phyloP scores from a whole-genome alignment of 2,797 vertebrate genomes.

The Kryptopterus vitreolus region DNA sequence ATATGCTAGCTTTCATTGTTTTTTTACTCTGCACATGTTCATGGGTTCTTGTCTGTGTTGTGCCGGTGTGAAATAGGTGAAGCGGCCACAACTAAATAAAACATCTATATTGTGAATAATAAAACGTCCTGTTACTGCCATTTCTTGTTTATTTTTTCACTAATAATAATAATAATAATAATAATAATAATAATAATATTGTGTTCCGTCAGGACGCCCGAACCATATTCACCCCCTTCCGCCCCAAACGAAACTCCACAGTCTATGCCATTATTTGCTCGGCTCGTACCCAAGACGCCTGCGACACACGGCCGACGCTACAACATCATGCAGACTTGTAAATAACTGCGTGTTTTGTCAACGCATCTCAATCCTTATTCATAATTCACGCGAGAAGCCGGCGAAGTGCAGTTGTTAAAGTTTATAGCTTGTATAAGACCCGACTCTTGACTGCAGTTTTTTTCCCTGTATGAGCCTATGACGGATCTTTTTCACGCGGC shows the following conservation, averaged over 20 bases:
- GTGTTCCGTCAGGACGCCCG: background rate
- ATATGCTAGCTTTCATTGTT: no score
- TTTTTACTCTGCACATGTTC: no score
- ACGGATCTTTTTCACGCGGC: background rate
- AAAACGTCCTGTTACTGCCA: background rate
- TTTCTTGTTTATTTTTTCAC: background rate
- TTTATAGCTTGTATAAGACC: conserved; percentile 10
- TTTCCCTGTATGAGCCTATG: background rate
- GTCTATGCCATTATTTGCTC: no score
- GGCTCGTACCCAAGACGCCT: background rate
- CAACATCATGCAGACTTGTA: background rate
- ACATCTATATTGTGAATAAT: no score
- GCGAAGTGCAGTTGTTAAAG: background rate
- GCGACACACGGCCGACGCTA: background rate
- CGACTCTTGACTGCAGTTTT: background rate
- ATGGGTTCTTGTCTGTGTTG: no score
- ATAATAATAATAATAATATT: background rate
- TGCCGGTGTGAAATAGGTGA: no score
- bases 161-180: background rate
- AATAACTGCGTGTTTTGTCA: background rate
- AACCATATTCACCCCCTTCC: background rate
- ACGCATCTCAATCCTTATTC: background rate
- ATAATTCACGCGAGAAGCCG: background rate
- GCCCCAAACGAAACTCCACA: background rate
- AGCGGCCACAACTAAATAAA: no score